Base-by-base conservation (phyloP, 2,888 invertebrate species). In the Plebejus melissa region DNA sequence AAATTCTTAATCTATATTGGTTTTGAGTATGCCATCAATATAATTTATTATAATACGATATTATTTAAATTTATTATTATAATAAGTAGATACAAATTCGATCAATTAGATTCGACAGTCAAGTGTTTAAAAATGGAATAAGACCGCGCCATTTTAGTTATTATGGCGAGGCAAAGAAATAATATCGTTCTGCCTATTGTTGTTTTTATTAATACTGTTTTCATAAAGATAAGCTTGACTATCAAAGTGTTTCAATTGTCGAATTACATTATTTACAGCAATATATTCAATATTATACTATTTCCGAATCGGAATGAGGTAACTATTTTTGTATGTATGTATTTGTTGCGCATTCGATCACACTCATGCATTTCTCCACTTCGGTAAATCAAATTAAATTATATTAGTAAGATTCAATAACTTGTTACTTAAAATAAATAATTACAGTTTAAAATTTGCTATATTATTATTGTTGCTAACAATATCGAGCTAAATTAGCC, bases 251-350 rank as follows among this genome's bases (percentile, higher is more conserved):
- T 38, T 38, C 22, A 41, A 57, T 58, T 57, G 41, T 58, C 75
- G 57, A 50, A 70, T 70, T 16, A 72, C 72, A 54, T 32, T 50
- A 46, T 28, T 71, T 71, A 74, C 69, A 28, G 70, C 41, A 70
- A 58, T 70, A 58, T 70, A 75, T 58, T 38, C 57, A 71, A 38
- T 81, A 80, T 76, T 74, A 74, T 74, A 77, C 81, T 81, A 77
- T 79, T 82, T 82, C 81, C 82, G 78, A 78, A 75, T 76, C 75
- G 83, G 83, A 83, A 83, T 78, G 82, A 89, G 90, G 90, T 90
- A 90, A 90, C 90, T 89, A 86, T 85, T 84, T 84, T 84, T 82
- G 82, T 82, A 79, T 82, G 82, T 82, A 79, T 79, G 79, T 78
- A 78, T 78, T 76, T 79, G 78, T 78, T 81, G 77, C 85, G 83